phyloP scores from a whole-genome alignment of 2,888 invertebrate species.

The Sturmia bella region DNA sequence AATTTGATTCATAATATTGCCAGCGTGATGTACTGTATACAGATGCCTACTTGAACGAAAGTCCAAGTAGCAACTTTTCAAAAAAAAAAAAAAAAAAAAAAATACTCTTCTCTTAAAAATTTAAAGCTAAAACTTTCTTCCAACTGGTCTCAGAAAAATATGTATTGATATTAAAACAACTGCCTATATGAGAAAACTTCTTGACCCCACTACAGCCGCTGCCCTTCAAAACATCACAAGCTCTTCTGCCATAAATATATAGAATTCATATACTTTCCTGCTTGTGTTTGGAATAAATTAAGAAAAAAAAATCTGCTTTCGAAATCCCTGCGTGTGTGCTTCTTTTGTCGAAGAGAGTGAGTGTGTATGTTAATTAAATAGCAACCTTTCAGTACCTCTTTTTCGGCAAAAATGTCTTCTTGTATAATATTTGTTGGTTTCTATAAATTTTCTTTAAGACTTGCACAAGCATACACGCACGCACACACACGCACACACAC shows the following conservation, averaged over 20 bases:
- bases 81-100: slow-evolving; percentile 48
- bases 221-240: neutral
- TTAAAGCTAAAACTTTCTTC: slow-evolving; percentile 24
- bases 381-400: slow-evolving; percentile 71
- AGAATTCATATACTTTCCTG: slow-evolving; percentile 52
- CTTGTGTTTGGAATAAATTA: slow-evolving; percentile 7
- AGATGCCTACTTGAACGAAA: neutral
- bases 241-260: slow-evolving; percentile 39
- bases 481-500: neutral
- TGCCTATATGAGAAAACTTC: slow-evolving; percentile 11
- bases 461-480: slow-evolving; percentile 1
- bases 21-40: neutral
- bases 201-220: too few relatives aligned
- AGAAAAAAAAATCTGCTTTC: slow-evolving; percentile 17
- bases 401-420: slow-evolving; percentile 62
- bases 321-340: slow-evolving; percentile 49
- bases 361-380: slow-evolving; percentile 65
- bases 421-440: slow-evolving; percentile 53
- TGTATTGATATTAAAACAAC: slow-evolving; percentile 4
- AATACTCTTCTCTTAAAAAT: slow-evolving; percentile 49
- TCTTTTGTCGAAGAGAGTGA: slow-evolving; percentile 1
- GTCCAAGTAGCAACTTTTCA: slow-evolving; percentile 14
- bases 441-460: slow-evolving; percentile 49
- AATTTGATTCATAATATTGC: too few relatives aligned
- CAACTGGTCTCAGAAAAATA: slow-evolving; percentile 3